These are phyloP conservation scores for Exocentrus adspersus DNA, from an alignment of 2,888 invertebrate genomes.

Conservation along the genomic window DNA sequence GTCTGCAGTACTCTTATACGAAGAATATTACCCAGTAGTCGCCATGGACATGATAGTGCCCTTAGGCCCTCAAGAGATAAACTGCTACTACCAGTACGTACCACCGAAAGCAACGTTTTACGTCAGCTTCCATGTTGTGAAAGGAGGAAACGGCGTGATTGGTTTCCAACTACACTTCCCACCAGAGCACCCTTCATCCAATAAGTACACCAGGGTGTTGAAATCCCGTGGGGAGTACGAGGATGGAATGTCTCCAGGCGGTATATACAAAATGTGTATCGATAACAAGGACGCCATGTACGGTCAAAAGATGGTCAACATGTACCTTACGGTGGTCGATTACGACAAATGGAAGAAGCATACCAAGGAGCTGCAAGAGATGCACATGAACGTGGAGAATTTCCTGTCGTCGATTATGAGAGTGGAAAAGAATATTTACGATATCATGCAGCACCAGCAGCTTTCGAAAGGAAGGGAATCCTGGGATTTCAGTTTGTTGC, in stretches of 20 bases:
- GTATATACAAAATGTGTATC: no score
- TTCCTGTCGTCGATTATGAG: conserved; percentile 81
- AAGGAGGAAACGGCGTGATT: conserved; percentile 94
- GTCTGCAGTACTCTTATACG: no score
- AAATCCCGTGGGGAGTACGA: no score
- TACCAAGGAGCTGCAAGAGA: conserved; percentile 86
- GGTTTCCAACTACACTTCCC: conserved; percentile 91
- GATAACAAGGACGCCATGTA: conserved; percentile 80
- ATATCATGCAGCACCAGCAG: conserved; percentile 85
- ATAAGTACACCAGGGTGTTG: conserved; percentile 70
- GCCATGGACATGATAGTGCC: conserved; percentile 77
- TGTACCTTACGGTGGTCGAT: conserved; percentile 90
- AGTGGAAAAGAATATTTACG: conserved; percentile 86
- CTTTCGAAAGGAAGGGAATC: conserved; percentile 82
- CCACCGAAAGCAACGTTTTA: conserved; percentile 92
- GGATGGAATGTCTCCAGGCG: no score
- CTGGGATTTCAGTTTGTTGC: conserved; percentile 81
- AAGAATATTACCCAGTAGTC: no score
- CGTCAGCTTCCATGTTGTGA: conserved; percentile 91
- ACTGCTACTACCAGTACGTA: conserved; percentile 95
- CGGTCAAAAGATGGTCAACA: conserved; percentile 87
- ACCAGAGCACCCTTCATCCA: conserved; percentile 84
- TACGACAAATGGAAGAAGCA: conserved; percentile 95
- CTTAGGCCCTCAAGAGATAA: conserved; percentile 91
- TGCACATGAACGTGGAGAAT: conserved; percentile 89